Evolutionary conservation across 2,113 vertebrate species (phyloP).

Genomic region (Danionella cerebrum): DNA sequence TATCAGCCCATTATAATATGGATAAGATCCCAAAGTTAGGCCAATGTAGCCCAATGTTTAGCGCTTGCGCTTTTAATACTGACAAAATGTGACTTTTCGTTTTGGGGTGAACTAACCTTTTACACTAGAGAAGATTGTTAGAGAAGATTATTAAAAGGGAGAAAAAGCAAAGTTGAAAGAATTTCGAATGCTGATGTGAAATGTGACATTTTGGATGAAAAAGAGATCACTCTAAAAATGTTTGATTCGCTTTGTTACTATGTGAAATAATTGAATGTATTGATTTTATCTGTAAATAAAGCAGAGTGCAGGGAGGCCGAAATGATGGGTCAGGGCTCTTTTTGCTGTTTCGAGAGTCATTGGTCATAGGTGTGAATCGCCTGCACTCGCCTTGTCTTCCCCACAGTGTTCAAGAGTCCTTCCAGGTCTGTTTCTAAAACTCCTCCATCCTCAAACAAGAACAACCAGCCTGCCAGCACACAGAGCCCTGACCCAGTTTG

Average conservation of each 20-base stretch:
- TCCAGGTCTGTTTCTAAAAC: constrained; percentile 56
- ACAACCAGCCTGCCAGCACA: constrained; percentile 64
- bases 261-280: constrained; percentile 72
- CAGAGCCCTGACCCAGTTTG: constrained; percentile 57
- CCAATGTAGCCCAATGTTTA: too few relatives aligned
- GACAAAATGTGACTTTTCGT: too few relatives aligned
- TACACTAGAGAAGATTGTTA: constrained; percentile 35
- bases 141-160: constrained; percentile 41
- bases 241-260: constrained; percentile 73
- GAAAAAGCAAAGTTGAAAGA: constrained; percentile 38
- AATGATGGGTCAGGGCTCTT: constrained; percentile 54
- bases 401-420: constrained; percentile 48
- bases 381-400: constrained; percentile 47
- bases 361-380: constrained; percentile 39
- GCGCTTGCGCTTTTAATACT: too few relatives aligned
- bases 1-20: too few relatives aligned
- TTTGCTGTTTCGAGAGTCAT: constrained; percentile 46
- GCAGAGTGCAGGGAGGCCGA: constrained; percentile 51
- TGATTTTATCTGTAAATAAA: constrained; percentile 71
- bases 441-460: constrained; percentile 57
- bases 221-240: constrained; percentile 64
- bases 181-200: constrained; percentile 37
- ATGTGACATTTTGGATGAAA: constrained; percentile 52
- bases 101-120: too few relatives aligned
- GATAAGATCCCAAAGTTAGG: too few relatives aligned